Evolutionary conservation across 2,113 vertebrate species (phyloP).

Genomic region (Helogale parvula): DNA sequence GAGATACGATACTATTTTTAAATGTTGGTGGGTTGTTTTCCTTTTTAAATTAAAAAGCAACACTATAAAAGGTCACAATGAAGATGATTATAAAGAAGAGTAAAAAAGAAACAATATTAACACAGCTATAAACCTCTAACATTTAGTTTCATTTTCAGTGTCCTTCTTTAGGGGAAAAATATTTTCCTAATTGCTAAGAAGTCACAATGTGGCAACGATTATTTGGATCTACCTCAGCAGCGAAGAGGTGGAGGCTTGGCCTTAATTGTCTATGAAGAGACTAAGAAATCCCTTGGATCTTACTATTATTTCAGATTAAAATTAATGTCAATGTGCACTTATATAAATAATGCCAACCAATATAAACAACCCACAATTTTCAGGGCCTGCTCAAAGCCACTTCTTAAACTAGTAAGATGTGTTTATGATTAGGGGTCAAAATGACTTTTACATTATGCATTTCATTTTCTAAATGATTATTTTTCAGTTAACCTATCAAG

Average conservation of each 20-base stretch:
- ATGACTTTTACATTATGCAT: background rate
- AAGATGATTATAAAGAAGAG: constrained; percentile 28
- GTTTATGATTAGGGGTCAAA: background rate
- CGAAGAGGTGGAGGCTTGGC: background rate
- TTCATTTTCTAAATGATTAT: background rate
- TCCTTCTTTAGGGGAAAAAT: background rate
- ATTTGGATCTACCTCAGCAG: background rate
- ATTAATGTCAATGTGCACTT: background rate
- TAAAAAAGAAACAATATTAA: background rate
- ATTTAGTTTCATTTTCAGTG: background rate
- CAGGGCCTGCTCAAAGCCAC: background rate
- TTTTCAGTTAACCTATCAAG: constrained; percentile 35
- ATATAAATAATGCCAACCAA: background rate
- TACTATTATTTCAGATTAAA: constrained; percentile 20
- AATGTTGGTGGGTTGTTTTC: background rate
- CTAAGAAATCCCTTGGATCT: background rate
- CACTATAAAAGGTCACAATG: background rate
- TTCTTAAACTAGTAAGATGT: background rate
- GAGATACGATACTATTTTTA: background rate
- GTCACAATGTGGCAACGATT: background rate
- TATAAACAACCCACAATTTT: background rate
- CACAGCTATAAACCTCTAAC: background rate
- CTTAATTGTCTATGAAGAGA: background rate
- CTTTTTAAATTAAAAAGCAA: constrained; percentile 56
- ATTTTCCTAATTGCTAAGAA: background rate